Evolutionary conservation across 2,888 invertebrate genomes (phyloP).

Genomic region (Chelonus formosanus): DNA sequence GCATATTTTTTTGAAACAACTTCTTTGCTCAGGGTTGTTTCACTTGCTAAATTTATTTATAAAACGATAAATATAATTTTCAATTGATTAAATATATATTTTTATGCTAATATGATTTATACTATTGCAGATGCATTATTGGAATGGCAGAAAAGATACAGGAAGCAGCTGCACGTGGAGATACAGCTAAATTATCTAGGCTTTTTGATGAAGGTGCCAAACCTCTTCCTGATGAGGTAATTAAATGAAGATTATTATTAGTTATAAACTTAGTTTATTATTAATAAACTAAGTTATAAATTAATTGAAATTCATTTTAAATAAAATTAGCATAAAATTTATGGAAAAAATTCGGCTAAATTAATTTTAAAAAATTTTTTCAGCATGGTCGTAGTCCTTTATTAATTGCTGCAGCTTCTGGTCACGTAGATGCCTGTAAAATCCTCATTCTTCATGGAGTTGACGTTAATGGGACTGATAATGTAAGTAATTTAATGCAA

Average conservation of each 20-base stretch:
- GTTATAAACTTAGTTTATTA: conserved; percentile 5
- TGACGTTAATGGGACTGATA: conserved; percentile 67
- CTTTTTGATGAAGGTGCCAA: conserved; percentile 62
- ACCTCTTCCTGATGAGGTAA: conserved; percentile 62
- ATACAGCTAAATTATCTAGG: conserved; percentile 61
- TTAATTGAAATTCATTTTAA: conserved; percentile 11
- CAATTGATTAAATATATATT: no score
- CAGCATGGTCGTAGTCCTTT: conserved; percentile 67
- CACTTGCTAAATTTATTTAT: no score
- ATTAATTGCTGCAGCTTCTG: conserved; percentile 68
- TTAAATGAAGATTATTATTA: conserved; percentile 28
- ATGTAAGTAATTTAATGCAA: conserved; percentile 62
- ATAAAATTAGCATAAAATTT: not conserved
- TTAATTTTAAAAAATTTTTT: conserved; percentile 36
- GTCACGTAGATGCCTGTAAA: conserved; percentile 66
- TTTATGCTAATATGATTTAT: no score
- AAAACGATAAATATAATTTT: no score
- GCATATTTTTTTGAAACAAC: conserved; percentile 10
- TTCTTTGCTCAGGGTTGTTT: no score
- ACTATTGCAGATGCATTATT: conserved; percentile 54
- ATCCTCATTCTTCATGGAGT: conserved; percentile 66
- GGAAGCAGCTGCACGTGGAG: conserved; percentile 65
- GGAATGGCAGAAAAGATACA: conserved; percentile 65
- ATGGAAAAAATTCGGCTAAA: not conserved
- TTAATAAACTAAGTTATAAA: conserved; percentile 1